Evolutionary conservation across 92 coral and sea anemone species (phyloP).

Genomic region (Epizoanthus illoricatus): DNA sequence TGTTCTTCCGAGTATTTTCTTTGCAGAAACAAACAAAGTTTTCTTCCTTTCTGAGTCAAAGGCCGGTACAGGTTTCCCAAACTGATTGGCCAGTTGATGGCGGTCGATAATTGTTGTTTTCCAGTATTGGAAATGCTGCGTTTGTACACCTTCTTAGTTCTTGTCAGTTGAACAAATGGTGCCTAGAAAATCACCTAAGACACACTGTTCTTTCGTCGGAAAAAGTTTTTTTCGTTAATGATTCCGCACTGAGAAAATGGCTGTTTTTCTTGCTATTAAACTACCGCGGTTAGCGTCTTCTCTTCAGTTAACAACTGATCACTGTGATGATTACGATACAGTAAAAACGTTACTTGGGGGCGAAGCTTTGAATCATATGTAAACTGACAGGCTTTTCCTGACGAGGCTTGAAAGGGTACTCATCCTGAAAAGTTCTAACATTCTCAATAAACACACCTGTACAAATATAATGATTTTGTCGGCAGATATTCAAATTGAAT

Average conservation of each 20-base stretch:
- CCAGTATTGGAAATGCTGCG: background rate
- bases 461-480: background rate
- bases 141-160: background rate
- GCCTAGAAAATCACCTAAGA: background rate
- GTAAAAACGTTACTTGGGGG: background rate
- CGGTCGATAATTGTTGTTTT: background rate
- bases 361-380: background rate
- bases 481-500: conserved; percentile 8
- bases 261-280: background rate
- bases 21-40: background rate
- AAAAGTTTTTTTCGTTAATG: background rate
- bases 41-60: background rate
- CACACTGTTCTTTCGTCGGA: background rate
- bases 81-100: too few species aligned
- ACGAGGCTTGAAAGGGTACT: background rate
- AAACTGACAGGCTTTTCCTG: background rate
- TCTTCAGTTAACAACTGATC: background rate
- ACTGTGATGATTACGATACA: background rate
- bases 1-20: background rate
- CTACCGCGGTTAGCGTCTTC: background rate
- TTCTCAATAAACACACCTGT: conserved; percentile 14
- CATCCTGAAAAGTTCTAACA: background rate
- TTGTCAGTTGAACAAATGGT: conserved; percentile 1
- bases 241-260: background rate
- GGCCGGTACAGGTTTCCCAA: too few species aligned